Evolutionary conservation across 2,113 vertebrate genomes (phyloP).

Genomic region (Colistium nudipinnis): DNA sequence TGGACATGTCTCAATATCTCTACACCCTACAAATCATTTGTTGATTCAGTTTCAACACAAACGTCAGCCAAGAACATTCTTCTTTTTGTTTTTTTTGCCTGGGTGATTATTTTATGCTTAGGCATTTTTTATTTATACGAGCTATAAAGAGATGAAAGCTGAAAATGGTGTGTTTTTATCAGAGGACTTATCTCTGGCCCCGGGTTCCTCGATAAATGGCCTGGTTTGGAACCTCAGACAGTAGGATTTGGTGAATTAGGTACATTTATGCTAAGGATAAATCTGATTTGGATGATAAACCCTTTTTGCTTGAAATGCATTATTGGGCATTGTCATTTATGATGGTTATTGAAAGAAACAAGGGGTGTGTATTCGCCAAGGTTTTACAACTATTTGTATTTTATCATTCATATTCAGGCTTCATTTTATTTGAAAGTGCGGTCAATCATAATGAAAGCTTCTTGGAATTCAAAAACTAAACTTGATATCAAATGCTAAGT

Average conservation of each 20-base stretch:
- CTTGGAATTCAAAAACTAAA: no score
- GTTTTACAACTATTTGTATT: background rate
- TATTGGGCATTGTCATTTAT: no score
- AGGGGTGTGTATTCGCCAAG: background rate
- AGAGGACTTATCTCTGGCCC: conserved; percentile 24
- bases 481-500: no score
- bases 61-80: conserved; percentile 20
- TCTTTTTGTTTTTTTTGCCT: conserved; percentile 17
- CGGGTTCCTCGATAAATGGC: background rate
- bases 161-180: conserved; percentile 32
- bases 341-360: no score
- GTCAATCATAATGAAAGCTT: no score
- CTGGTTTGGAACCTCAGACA: no score
- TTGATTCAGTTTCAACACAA: conserved; percentile 1
- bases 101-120: conserved; percentile 1
- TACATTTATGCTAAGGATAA: conserved; percentile 4
- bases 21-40: no score
- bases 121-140: conserved; percentile 9
- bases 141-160: conserved; percentile 25
- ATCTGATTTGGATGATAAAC: background rate
- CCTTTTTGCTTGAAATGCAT: no score
- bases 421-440: no score
- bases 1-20: no score
- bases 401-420: background rate
- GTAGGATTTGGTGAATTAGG: no score